phyloP scores from a whole-genome alignment of 2,797 vertebrate species.

The Iguana delicatissima region DNA sequence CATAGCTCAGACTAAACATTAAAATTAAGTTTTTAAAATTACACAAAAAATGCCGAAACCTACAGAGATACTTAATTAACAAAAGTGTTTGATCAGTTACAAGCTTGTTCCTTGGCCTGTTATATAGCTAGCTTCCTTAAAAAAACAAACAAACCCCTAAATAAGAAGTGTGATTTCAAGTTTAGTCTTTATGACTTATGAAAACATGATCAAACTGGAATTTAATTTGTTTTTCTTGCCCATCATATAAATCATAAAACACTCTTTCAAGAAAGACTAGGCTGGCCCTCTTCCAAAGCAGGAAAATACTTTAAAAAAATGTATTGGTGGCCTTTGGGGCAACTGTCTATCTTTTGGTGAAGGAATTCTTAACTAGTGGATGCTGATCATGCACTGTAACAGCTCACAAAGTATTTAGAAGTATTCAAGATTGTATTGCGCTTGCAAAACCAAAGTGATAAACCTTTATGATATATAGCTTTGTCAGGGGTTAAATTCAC shows the following conservation, averaged over 20 bases:
- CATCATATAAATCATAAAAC: background rate
- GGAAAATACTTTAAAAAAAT: too few relatives aligned
- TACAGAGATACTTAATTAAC: background rate
- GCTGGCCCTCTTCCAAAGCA: too few relatives aligned
- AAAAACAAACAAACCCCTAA: too few relatives aligned
- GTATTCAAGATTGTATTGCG: background rate
- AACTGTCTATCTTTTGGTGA: too few relatives aligned
- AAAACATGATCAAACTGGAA: background rate
- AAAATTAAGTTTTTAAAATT: background rate
- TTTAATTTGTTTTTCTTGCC: background rate
- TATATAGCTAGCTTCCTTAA: too few relatives aligned
- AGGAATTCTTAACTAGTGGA: too few relatives aligned
- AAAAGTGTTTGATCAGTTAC: background rate
- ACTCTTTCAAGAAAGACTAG: too few relatives aligned
- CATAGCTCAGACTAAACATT: background rate
- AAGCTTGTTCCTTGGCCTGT: background rate
- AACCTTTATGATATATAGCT: slow-evolving; percentile 12
- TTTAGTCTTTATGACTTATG: background rate
- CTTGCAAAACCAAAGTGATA: slow-evolving; percentile 13
- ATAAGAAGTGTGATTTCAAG: background rate
- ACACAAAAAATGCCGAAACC: background rate
- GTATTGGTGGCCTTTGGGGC: too few relatives aligned
- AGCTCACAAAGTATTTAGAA: fast-evolving
- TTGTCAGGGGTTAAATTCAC: background rate
- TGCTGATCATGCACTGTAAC: background rate